Percentiles rank a stretch among this genome's conserved stretches.
phyloP scores from a whole-genome alignment of 2,888 invertebrate species.

The Tanytarsus gracilentus region DNA sequence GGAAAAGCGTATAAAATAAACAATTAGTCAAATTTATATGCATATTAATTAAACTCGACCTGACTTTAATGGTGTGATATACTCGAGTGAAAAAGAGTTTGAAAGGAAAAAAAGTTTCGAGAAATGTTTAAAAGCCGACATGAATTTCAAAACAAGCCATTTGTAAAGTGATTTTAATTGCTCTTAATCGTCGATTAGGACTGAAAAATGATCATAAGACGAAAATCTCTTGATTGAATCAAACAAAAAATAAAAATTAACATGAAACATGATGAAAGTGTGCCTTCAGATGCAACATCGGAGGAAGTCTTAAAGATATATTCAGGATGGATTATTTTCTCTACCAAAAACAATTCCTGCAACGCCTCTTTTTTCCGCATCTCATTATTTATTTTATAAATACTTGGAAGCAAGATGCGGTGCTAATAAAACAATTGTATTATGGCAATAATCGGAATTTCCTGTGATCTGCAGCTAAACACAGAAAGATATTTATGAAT shows the following conservation, averaged over 20 bases:
- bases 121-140: conserved; percentile 6
- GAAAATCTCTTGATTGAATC: neutral
- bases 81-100: neutral
- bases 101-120: neutral
- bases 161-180: conserved; percentile 28
- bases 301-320: conserved; percentile 16
- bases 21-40: conserved; percentile 29
- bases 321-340: conserved; percentile 18
- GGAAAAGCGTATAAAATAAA: conserved; percentile 16
- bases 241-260: conserved; percentile 25
- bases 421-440: conserved; percentile 22
- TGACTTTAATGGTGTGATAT: conserved; percentile 25
- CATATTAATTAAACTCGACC: conserved; percentile 26
- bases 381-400: no score
- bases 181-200: conserved; percentile 16
- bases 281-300: neutral
- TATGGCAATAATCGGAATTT: conserved; percentile 21
- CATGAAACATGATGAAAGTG: conserved; percentile 17
- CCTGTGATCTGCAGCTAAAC: conserved; percentile 3
- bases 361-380: conserved; percentile 12
- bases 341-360: conserved; percentile 6
- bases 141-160: conserved; percentile 23
- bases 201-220: conserved; percentile 12
- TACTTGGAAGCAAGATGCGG: no score
- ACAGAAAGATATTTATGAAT: no score